Evolutionary conservation across 1,140 invertebrate species (phyloP), one percentile per base, ranked within the genome.

Genomic region (Trypoxylus dichotomus): DNA sequence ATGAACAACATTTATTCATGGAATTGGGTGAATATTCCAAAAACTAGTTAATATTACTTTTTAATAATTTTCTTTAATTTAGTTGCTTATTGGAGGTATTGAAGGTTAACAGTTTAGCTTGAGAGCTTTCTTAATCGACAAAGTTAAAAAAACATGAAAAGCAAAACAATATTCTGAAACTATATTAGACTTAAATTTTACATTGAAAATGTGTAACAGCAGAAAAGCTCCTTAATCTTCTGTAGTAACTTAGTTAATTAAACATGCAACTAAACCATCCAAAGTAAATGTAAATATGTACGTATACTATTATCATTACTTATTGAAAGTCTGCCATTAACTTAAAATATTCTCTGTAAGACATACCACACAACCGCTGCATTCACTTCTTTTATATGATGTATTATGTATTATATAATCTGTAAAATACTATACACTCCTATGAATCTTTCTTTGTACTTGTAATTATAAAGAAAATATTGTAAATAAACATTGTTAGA

Each of bases 401-500:
- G 19, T 68, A 25, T 68, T 68, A 13, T n/a, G 11, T 24, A 68
- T 68, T 25, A 24, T 24, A 25, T 68, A 68, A 68, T 6, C 11
- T 68, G 63, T 47, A 47, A 13, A 47, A 13, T 47, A 47, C 13
- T 47, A 47, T 47, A 47, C 43, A 47, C 43, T 8, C 43, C 43
- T 47, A n/a, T 13, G 43, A 13, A 47, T 47, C 43, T 47, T 47
- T 63, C 60, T 63, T 63, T 63, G 19, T 63, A 63, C 60, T 63
- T 73, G 25, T 32, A 73, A 73, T 41, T 32, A 73, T 21, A 73
- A 41, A 71, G 13, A 71, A 71, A 73, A 63, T 63, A 63, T 63
- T 73, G 76, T 77, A 77, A 78, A 78, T 74, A 75, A 73, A 80
- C 29, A 77, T 77, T 80, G 76, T 80, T 80, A 80, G 79, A 79